Base-by-base conservation (phyloP, 30 jellyfish, hydroid and myxozoan genomes). In the Morbakka virulenta region DNA sequence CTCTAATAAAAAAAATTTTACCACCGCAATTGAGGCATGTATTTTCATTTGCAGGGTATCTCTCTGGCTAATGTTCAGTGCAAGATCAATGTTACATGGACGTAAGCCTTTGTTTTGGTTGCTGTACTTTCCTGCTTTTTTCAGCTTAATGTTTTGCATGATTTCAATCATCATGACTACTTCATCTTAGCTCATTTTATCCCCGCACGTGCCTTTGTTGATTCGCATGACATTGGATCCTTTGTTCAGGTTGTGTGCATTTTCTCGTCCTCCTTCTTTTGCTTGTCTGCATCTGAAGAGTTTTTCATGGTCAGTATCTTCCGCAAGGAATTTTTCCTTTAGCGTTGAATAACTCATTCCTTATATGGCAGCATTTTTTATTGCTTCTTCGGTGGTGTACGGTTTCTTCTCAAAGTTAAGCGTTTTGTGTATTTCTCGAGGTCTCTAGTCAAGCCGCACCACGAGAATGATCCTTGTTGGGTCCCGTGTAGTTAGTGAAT, bases 261-360 rank as follows among this genome's bases (percentile, higher is more conserved):
- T 69, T 65, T 65, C 77, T 65, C 69, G 27, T 13, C 77, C 77
- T 65, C 70, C 23, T 28, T 65, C 77, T 65, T 26, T 13, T 13
- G 69, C 77, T 69, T 13, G 69, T 67, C 77, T 21, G 70, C 69
- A 65, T 65, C 77, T 65, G 68, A 69, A 6, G 69, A 65, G 77
- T 28, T 65, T 65, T 28, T 65, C 69, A 13, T 25, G 77, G 77
- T 65, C 70, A 6, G 77, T 66, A 28, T 65, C 77, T 28, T 65
- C 77, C 9, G 77, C 77, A 13, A 28, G 69, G 13, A 69, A 66
- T 65, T 65, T 65, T 28, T 65, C 77, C 13, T 69, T 14, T 4
- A 65, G 77, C 4, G 27, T 13, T 14, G 12, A 13, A 13, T 65
- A 66, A 6, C 23, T 65, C 69, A 65, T 65, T 28, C 77, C 77